Conservation (phyloP, 2,797 vertebrate genomes). For the Hippoglossus hippoglossus region DNA sequence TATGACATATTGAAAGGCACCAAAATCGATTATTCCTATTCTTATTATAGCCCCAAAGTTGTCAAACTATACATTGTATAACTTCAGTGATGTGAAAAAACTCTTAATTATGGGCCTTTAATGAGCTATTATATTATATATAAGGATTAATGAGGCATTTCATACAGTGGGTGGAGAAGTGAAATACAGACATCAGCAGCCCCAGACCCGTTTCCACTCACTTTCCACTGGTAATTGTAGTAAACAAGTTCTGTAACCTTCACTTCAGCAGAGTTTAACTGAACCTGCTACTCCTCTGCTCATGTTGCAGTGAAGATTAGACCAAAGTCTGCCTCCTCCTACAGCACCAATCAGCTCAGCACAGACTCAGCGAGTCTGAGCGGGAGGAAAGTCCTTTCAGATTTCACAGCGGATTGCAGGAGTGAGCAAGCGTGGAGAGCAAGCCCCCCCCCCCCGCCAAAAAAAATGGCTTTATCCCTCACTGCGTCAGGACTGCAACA, state of each 20-base stretch:
- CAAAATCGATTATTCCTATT: too few species aligned
- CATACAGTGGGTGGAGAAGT: background rate
- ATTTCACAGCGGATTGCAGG: slow-evolving; percentile 69
- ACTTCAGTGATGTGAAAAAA: too few species aligned
- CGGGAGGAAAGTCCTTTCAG: slow-evolving; percentile 47
- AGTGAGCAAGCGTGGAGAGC: slow-evolving; percentile 59
- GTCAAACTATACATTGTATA: background rate
- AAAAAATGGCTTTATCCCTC: slow-evolving; percentile 18
- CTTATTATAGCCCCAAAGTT: background rate
- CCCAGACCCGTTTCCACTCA: background rate
- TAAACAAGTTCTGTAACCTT: slow-evolving; percentile 34
- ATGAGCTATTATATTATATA: background rate
- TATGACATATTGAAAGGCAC: too few species aligned
- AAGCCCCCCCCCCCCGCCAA: slow-evolving; percentile 1
- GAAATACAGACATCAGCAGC: background rate
- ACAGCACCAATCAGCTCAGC: slow-evolving; percentile 52
- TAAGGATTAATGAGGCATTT: background rate
- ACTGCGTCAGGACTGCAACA: slow-evolving; percentile 69
- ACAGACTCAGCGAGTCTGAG: slow-evolving; percentile 32
- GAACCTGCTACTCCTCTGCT: slow-evolving; percentile 26
- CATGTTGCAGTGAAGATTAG: slow-evolving; percentile 59
- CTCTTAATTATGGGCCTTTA: background rate
- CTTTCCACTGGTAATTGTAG: background rate
- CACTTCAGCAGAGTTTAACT: slow-evolving; percentile 25
- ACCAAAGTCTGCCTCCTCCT: slow-evolving; percentile 34